Base-by-base conservation (phyloP, 2,113 vertebrate genomes). In the Bolborhynchus lineola region DNA sequence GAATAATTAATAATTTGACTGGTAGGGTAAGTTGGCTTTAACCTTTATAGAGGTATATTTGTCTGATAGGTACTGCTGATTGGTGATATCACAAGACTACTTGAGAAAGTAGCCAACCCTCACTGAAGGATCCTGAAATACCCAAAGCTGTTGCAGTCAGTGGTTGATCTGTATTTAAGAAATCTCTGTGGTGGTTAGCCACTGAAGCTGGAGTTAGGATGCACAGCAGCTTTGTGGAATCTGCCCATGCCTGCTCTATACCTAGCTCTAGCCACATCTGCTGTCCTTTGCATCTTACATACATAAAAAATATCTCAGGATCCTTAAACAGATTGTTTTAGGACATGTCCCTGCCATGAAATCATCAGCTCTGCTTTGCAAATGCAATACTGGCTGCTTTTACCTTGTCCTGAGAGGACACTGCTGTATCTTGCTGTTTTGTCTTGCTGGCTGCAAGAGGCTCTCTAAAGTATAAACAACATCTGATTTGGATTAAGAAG, bases 401-500 rank as follows among this genome's bases (percentile, higher is more conserved):
- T 92, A 44, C 39, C 11, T 31, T 83, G 68, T 78, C 76, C 80
- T 94, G n/a, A 62, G 63, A 78, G 65, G 52, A 68, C 50, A 65
- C n/a, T 20, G 95, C 83, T 80, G 1, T 65, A 57, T 95, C 77
- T 94, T 67, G 12, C 57, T 89, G 81, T 96, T 97, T 96, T 92
- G 95, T 96, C 88, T 93, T 92, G 44, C 81, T 87, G 59, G 41
- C 86, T 93, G 62, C 46, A 57, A 62, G 63, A 76, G 83, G 77
- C 65, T 18, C 35, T 88, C 49, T 47, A 33, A 96, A 96, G 60
- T 91, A 87, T 87, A 87, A 96, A 89, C 80, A 92, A 82, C 91
- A 91, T 91, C 86, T 91, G 83, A 89, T 29, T 76, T 89, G 52
- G 64, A 89, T 97, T 94, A 42, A 85, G 94, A 93, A 82, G 46